Base-by-base conservation (phyloP, 2,113 vertebrate genomes). In the Pitta sordida region DNA sequence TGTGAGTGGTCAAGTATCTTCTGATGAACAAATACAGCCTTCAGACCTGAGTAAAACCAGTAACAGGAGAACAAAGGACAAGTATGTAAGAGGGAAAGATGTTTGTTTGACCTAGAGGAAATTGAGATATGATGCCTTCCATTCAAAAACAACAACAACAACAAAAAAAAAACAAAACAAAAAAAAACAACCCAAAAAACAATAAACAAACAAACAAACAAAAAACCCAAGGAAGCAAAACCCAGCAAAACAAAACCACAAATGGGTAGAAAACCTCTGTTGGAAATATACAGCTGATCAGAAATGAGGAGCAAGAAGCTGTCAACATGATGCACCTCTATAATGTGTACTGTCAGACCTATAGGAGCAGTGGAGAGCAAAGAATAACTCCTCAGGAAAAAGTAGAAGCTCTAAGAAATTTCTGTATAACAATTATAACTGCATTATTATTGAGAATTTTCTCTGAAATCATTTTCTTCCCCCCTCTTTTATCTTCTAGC, bases 181-280 rank as follows among this genome's bases (percentile, higher is more conserved):
- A 19, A 14, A 44, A 11, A 32, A 36, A 21, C 2, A 48, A 29
- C 24, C 1, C 17, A 30, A 55, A 36, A 10, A 41, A 41, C 39
- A n/a, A n/a, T n/a, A n/a, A n/a, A 44, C 11, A 32, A 36, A 21
- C 2, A 48, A 29, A 30, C 1, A 27, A 48, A 56, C 17, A 30
- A 55, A 36, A 10, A 41, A 41, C 39, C 14, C 39, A n/a, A 19
- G 16, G 7, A 64, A 69, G 7, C 11, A n/a, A 53, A 26, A 32
- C 13, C 15, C 19, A 62, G 26, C 7, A 46, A 15, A 49, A 23
- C 34, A 49, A 3, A 19, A 14, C 39, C 19, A n/a, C 27, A 24
- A 48, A 43, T 0, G 32, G 8, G 3, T 68, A 9, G 4, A 26
- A 10, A 29, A 46, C 2, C 10, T 41, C 1, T 46, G 17, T 69